phyloP scores from a whole-genome alignment of 2,113 vertebrate genomes.

The Geothlypis trichas region DNA sequence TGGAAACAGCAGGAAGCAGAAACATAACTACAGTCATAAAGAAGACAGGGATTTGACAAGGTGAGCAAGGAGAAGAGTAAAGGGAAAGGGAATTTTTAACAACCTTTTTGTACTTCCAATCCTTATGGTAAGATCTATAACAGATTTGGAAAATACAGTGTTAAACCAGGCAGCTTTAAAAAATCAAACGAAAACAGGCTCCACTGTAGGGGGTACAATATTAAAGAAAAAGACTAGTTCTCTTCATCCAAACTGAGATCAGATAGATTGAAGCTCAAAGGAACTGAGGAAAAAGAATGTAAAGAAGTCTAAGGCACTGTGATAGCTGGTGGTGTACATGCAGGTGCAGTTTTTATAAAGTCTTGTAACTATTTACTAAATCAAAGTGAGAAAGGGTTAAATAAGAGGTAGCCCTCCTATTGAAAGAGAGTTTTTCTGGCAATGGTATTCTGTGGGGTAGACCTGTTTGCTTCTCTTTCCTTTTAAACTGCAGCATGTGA shows the following conservation, averaged over 20 bases:
- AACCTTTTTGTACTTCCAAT: not conserved
- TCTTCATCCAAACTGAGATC: not conserved
- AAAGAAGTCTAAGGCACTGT: not conserved
- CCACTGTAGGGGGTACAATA: not conserved
- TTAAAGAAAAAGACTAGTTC: not conserved
- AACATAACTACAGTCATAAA: not conserved
- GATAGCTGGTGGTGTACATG: not conserved
- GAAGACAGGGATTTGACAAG: not conserved
- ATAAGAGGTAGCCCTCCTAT: fast-evolving
- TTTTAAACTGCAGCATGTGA: not conserved
- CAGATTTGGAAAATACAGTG: not conserved
- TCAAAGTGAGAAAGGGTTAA: not conserved
- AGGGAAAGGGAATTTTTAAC: not conserved
- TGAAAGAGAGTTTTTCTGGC: not conserved
- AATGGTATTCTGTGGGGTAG: not conserved
- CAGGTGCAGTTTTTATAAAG: not conserved
- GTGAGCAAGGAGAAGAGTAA: not conserved
- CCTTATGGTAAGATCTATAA: not conserved
- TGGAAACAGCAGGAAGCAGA: not conserved
- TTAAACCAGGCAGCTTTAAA: not conserved
- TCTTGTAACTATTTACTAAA: not conserved
- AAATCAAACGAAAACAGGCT: not conserved
- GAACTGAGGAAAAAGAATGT: not conserved
- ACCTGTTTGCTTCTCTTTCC: not conserved
- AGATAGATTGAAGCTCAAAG: not conserved